Percentiles rank a stretch among this genome's conserved stretches.
phyloP scores from a whole-genome alignment of 2,113 vertebrate species.

The Chamaetylas fuelleborni region DNA sequence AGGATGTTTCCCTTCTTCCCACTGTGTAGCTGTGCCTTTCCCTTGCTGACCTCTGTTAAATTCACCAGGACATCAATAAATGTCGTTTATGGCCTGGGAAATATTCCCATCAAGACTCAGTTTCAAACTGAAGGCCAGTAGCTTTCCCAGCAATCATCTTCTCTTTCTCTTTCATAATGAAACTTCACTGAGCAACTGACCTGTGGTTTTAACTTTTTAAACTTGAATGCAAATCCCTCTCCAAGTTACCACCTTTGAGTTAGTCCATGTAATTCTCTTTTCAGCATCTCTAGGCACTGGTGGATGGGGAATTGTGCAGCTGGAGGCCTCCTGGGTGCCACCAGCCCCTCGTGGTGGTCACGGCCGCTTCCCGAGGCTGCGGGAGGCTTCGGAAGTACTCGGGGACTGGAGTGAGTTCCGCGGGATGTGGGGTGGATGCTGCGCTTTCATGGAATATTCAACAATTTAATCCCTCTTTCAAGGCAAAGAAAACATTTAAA shows the following conservation, averaged over 20 bases:
- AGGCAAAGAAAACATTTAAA: conserved; percentile 3
- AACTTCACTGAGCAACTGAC: neutral
- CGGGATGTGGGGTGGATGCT: neutral
- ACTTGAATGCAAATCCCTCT: neutral
- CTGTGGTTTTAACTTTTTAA: neutral
- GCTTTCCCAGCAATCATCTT: neutral
- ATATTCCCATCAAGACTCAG: neutral
- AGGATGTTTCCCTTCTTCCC: neutral
- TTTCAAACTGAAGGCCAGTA: neutral
- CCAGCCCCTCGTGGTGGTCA: neutral
- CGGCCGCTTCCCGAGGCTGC: rapidly evolving
- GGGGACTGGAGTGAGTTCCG: rapidly evolving
- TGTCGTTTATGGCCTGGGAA: neutral
- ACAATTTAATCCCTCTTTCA: conserved; percentile 50
- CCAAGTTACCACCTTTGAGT: neutral
- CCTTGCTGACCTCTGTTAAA: neutral
- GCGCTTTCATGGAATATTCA: conserved; percentile 17
- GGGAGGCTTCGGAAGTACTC: neutral
- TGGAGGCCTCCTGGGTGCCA: neutral
- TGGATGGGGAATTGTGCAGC: neutral
- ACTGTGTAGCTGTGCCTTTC: neutral
- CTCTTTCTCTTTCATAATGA: neutral
- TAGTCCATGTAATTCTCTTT: neutral
- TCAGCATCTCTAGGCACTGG: neutral
- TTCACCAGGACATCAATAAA: neutral